A percentile compares a stretch with the other conserved stretches of the same genome.
These are phyloP conservation scores for Drosophila picticornis DNA, from an alignment of 2,888 invertebrate genomes.

Conservation along the genomic window DNA sequence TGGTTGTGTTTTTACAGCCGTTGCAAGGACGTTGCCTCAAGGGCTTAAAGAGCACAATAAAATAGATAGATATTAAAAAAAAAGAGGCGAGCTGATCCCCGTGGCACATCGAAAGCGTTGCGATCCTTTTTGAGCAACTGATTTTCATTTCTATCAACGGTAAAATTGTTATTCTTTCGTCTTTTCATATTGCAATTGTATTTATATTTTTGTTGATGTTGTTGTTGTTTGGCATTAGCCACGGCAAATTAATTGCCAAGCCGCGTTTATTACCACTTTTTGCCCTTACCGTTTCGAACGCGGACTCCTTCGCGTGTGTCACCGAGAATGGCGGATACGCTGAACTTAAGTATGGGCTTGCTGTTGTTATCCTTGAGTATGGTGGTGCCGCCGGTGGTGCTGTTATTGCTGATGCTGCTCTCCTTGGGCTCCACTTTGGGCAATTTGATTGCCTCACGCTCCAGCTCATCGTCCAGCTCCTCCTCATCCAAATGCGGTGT, in stretches of 20 bases:
- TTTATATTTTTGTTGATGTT: slow-evolving; percentile 32
- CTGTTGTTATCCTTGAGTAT: slow-evolving; percentile 85
- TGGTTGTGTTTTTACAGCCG: slow-evolving; percentile 85
- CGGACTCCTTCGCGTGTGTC: slow-evolving; percentile 85
- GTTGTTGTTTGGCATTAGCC: slow-evolving; percentile 75
- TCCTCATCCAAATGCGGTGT: slow-evolving; percentile 73
- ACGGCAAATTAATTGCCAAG: slow-evolving; percentile 77
- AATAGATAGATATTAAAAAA: slow-evolving; percentile 54
- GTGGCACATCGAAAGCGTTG: slow-evolving; percentile 63
- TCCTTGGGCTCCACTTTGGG: slow-evolving; percentile 77
- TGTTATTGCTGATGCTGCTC: slow-evolving; percentile 32
- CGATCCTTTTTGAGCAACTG: slow-evolving; percentile 39
- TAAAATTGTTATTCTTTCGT: slow-evolving; percentile 71
- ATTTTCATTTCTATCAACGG: slow-evolving; percentile 10
- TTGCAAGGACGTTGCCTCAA: slow-evolving; percentile 61
- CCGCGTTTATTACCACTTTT: slow-evolving; percentile 57
- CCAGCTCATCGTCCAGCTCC: slow-evolving; percentile 66
- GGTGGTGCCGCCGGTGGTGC: slow-evolving; percentile 58
- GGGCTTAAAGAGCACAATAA: slow-evolving; percentile 75
- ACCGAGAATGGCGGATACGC: slow-evolving; percentile 96
- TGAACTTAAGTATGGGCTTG: slow-evolving; percentile 95
- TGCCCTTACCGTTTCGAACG: slow-evolving; percentile 85
- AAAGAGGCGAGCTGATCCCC: slow-evolving; percentile 49
- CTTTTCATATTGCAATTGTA: slow-evolving; percentile 73
- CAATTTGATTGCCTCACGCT: slow-evolving; percentile 70